phyloP scores from a whole-genome alignment of 2,888 invertebrate genomes.

The Cryptus armator region DNA sequence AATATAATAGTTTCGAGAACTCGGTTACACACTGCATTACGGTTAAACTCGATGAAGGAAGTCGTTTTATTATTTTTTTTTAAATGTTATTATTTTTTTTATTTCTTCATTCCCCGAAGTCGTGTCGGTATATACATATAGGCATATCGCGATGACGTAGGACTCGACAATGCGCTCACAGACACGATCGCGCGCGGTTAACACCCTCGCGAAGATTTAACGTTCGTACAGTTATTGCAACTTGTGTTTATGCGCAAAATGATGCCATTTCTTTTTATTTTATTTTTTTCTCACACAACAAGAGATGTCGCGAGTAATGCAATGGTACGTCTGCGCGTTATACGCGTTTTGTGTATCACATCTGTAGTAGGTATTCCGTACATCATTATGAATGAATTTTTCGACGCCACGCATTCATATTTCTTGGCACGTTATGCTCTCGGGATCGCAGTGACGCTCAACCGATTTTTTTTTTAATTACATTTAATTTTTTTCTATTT shows the following conservation, averaged over 20 bases:
- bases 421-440: constrained; percentile 73
- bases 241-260: constrained; percentile 48
- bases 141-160: constrained; percentile 65
- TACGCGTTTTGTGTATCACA: constrained; percentile 36
- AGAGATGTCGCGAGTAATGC: constrained; percentile 17
- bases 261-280: constrained; percentile 33
- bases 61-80: constrained; percentile 56
- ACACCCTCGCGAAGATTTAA: constrained; percentile 41
- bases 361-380: constrained; percentile 56
- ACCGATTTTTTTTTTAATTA: neutral
- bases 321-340: neutral
- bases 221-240: constrained; percentile 43
- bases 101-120: constrained; percentile 62
- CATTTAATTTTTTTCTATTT: no score
- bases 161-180: constrained; percentile 65
- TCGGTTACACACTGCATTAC: neutral
- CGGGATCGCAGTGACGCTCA: constrained; percentile 62
- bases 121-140: constrained; percentile 52
- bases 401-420: constrained; percentile 78
- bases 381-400: constrained; percentile 80
- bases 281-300: constrained; percentile 31
- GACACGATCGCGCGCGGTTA: constrained; percentile 23
- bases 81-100: constrained; percentile 56
- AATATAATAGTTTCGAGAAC: constrained; percentile 38
- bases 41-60: constrained; percentile 56